A percentile compares a stretch with the other conserved stretches of the same genome.
phyloP scores from a whole-genome alignment of 2,113 vertebrate species.

The Colius striatus region DNA sequence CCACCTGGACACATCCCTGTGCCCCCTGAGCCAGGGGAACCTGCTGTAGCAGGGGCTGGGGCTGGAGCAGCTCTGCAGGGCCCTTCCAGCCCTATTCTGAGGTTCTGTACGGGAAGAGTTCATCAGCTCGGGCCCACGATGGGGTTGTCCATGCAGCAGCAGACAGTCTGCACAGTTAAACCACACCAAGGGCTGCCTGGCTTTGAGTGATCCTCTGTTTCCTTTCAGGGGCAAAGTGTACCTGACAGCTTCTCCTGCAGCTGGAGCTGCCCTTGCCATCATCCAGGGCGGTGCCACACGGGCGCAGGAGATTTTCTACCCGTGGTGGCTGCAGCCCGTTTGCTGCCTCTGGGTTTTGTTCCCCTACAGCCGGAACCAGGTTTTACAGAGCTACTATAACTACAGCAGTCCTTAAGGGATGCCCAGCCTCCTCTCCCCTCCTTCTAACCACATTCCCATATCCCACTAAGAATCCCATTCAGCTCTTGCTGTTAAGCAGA shows the following conservation, averaged over 20 bases:
- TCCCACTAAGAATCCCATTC: not conserved
- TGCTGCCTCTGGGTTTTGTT: conserved; percentile 74
- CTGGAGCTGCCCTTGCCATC: conserved; percentile 83
- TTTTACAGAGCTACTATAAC: conserved; percentile 75
- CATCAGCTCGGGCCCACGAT: not conserved
- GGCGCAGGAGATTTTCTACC: conserved; percentile 79
- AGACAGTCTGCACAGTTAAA: not conserved
- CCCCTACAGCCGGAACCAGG: conserved; percentile 49
- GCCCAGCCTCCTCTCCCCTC: not conserved
- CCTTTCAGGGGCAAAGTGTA: conserved; percentile 70
- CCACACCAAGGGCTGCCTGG: not conserved
- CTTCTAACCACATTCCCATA: not conserved
- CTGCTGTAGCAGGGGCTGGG: no score
- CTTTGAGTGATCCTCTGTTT: not conserved
- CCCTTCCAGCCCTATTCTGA: no score
- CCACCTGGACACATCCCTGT: no score
- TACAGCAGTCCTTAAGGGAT: conserved; percentile 35
- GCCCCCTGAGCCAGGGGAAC: no score
- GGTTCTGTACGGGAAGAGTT: not conserved
- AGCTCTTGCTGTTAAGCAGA: not conserved
- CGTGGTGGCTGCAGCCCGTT: conserved; percentile 68
- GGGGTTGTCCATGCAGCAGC: not conserved
- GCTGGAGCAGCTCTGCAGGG: no score
- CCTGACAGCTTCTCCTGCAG: conserved; percentile 70
- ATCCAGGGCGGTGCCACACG: conserved; percentile 74